A percentile compares a stretch with the other conserved stretches of the same genome.
Evolutionary conservation across 2,888 invertebrate genomes (phyloP).

Genomic region (Celastrina argiolus): DNA sequence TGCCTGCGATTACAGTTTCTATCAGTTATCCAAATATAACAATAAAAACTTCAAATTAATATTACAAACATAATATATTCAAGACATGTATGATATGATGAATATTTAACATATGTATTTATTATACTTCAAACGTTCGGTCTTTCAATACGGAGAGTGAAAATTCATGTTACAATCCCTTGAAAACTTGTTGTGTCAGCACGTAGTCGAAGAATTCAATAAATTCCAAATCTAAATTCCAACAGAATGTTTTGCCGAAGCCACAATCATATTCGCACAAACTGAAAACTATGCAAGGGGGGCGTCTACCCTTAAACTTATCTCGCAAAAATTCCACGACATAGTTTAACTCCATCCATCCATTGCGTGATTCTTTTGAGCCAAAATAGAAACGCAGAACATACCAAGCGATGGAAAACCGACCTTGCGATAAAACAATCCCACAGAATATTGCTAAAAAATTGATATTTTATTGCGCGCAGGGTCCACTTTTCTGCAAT

Average conservation of each 20-base stretch:
- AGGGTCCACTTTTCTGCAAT: conserved; percentile 68
- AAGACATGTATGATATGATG: too few relatives aligned
- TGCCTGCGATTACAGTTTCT: too few relatives aligned
- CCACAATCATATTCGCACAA: conserved; percentile 13
- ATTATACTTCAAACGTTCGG: neutral
- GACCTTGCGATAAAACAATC: neutral
- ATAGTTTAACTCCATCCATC: too few relatives aligned
- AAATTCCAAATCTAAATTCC: conserved; percentile 5
- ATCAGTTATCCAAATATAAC: too few relatives aligned
- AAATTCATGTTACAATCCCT: neutral
- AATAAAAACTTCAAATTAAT: too few relatives aligned
- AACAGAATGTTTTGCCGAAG: conserved; percentile 12
- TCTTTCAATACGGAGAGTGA: neutral
- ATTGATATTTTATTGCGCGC: conserved; percentile 75
- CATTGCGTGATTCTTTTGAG: neutral
- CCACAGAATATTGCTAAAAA: conserved; percentile 46
- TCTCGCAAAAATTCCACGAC: neutral
- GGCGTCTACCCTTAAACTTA: neutral
- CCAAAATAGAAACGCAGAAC: neutral
- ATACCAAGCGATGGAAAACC: conserved; percentile 37
- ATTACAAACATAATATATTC: too few relatives aligned
- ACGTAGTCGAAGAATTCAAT: neutral
- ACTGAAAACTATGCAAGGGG: conserved; percentile 19
- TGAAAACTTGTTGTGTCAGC: neutral
- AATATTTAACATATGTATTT: too few relatives aligned